Base-by-base conservation (phyloP, 2,888 invertebrate species). In the Ephialtes manifestator region DNA sequence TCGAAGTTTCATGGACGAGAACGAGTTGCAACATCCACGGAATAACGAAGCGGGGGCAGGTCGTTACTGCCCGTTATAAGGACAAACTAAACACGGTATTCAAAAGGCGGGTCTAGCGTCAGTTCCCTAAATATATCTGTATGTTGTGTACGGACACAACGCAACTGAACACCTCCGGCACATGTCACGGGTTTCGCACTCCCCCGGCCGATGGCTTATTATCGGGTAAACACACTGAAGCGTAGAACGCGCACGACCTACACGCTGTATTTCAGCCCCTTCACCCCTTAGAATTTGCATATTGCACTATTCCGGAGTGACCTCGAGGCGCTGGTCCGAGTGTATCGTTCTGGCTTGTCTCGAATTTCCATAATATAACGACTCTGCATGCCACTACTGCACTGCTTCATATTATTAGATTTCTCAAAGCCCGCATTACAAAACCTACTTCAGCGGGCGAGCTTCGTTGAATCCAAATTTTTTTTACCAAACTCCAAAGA, bases 361-460 rank as follows among this genome's bases (percentile, higher is more conserved):
- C 53, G 72, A 74, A 84, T 86, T 84, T 86, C 83, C 86, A 86
- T 86, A 84, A 84, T 84, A 84, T 84, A 84, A 86, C 74, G 81
- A 86, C 78, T 63, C 60, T 75, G 48, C 74, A 72, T 60, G 46
- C 51, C 60, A 58, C 60, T 53, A 31, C 65, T 11, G 48, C 46
- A 67, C 76, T 46, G 67, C 39, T 65, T 67, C 53, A 18, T 84
- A 68, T 53, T 48, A 81, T 79, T 83, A 70, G 43, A 63, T 68
- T 83, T 75, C 79, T 46, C 79, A 58, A 43, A 63, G 51, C 53
- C 63, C 18, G 58, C 39, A 63, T 70, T 83, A 48, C 63, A 63
- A 63, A 74, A 63, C 35, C 74, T 11, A 70, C 60, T 55, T 31
- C 60, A 51, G 39, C 43, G n/a, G 15, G 11, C 31, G 63, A 53